Percentiles rank a stretch among this genome's conserved stretches.
These are phyloP conservation scores for Polypedilum pembai DNA, from an alignment of 1,140 invertebrate genomes.

Conservation along the genomic window DNA sequence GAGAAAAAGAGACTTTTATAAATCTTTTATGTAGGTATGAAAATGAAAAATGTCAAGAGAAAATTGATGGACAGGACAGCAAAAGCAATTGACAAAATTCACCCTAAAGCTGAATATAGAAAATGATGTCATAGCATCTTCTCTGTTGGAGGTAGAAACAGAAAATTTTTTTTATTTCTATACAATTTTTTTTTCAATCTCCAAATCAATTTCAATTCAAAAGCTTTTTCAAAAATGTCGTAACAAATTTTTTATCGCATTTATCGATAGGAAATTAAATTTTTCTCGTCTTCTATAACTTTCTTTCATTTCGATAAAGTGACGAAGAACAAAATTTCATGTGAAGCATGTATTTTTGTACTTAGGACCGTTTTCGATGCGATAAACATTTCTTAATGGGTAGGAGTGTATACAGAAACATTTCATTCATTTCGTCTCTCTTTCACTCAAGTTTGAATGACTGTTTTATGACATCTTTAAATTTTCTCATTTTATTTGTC, in stretches of 20 bases:
- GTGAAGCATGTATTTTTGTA: background rate
- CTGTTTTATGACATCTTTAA: conserved; percentile 2
- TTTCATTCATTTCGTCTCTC: background rate
- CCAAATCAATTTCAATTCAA: background rate
- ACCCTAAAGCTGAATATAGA: no score
- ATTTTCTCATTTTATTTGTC: conserved; percentile 3
- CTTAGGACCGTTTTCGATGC: background rate
- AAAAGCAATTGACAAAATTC: no score
- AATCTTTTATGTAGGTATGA: no score
- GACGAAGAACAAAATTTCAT: background rate
- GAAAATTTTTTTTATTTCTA: no score
- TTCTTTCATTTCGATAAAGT: background rate
- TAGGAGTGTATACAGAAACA: background rate
- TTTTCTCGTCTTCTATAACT: background rate
- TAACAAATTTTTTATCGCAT: conserved; percentile 1
- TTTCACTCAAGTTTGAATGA: background rate
- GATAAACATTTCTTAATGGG: background rate
- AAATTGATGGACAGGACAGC: no score
- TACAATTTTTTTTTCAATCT: background rate
- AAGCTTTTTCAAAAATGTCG: background rate
- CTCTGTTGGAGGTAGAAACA: no score
- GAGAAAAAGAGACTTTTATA: no score
- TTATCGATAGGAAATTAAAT: conserved; percentile 14
- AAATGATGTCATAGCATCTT: no score
- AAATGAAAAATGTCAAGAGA: no score